These are phyloP conservation scores for Labia minor DNA, from an alignment of 2,888 invertebrate genomes.

Conservation along the genomic window DNA sequence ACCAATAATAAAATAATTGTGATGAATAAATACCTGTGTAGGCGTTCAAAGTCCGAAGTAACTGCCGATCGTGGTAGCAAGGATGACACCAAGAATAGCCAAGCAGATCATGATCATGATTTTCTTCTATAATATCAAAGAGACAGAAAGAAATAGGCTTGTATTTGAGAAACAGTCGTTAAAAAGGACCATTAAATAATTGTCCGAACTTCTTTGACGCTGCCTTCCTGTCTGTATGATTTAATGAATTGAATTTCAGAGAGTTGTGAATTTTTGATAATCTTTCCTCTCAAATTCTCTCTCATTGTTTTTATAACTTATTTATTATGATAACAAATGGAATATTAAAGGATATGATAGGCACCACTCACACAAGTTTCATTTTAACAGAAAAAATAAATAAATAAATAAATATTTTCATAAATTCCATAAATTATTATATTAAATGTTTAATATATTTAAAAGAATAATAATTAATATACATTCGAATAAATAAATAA, in stretches of 20 bases:
- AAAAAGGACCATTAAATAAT: background rate
- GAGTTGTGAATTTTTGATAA: constrained; percentile 8
- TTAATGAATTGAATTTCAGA: background rate
- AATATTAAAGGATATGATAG: background rate
- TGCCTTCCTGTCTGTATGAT: constrained; percentile 5
- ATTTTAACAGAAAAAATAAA: background rate
- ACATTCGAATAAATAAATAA: background rate
- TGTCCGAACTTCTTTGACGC: background rate
- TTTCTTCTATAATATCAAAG: constrained; percentile 63
- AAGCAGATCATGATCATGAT: constrained; percentile 86
- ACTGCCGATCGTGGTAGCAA: constrained; percentile 57
- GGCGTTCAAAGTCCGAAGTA: constrained; percentile 47
- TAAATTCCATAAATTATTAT: background rate
- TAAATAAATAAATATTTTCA: background rate
- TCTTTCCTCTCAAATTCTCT: background rate
- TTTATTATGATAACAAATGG: background rate
- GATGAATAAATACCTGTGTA: constrained; percentile 5
- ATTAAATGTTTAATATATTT: background rate
- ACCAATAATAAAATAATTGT: no score
- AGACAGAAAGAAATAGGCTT: constrained; percentile 16
- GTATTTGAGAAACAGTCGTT: background rate
- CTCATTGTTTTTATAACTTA: background rate
- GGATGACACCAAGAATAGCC: constrained; percentile 64
- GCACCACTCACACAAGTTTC: background rate
- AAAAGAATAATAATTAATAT: no score